Evolutionary conservation across 2,113 vertebrate genomes (phyloP).

Genomic region (Nothobranchius furzeri): DNA sequence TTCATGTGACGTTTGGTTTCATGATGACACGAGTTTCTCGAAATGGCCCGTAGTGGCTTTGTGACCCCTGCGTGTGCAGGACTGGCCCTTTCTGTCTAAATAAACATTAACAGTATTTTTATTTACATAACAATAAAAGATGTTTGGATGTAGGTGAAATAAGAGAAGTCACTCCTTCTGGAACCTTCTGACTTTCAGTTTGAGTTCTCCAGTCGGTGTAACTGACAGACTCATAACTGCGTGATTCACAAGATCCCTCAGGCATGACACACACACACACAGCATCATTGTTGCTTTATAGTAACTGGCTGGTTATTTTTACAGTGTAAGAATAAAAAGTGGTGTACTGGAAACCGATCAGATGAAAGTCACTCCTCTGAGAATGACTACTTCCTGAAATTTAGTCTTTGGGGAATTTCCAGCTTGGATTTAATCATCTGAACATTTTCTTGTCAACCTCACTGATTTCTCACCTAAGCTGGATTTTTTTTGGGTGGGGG

Average conservation of each 20-base stretch:
- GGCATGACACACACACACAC: constrained; percentile 14
- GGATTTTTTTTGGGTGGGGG: neutral
- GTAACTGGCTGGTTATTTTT: too few species aligned
- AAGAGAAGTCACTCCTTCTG: neutral
- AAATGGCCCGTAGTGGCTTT: neutral
- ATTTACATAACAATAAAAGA: too few species aligned
- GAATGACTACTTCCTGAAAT: neutral
- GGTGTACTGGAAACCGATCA: neutral
- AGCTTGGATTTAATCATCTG: too few species aligned
- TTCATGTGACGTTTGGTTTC: neutral
- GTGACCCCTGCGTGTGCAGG: too few species aligned
- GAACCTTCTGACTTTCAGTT: constrained; percentile 27
- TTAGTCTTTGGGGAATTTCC: neutral
- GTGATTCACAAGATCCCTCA: constrained; percentile 32
- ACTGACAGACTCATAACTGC: constrained; percentile 16
- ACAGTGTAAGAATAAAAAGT: constrained; percentile 13
- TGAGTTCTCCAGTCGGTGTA: constrained; percentile 23
- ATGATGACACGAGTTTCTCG: too few species aligned
- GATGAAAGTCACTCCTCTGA: neutral
- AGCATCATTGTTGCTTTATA: too few species aligned
- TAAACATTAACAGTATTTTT: too few species aligned
- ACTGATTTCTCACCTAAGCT: neutral
- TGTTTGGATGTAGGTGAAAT: neutral
- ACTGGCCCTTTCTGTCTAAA: too few species aligned
- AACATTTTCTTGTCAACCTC: neutral